These are phyloP conservation scores for Hapalemur alaotrensis DNA, from an alignment of 2,797 vertebrate genomes.

Conservation along the genomic window DNA sequence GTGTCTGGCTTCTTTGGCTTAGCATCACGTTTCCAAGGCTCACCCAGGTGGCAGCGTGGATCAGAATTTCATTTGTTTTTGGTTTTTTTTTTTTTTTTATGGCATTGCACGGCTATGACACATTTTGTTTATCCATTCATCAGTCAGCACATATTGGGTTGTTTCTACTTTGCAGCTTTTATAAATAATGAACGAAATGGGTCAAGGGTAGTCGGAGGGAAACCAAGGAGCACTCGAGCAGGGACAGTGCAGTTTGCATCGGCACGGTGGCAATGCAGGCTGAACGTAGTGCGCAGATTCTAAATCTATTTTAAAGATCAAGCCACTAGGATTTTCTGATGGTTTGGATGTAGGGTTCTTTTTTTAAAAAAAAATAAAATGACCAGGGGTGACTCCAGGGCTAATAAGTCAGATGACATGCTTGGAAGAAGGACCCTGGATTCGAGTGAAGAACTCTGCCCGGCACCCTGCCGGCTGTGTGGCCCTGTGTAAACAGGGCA, in stretches of 20 bases:
- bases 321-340: not conserved
- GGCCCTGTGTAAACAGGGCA: not conserved
- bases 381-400: not conserved
- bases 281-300: not conserved
- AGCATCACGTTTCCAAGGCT: not conserved
- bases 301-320: not conserved
- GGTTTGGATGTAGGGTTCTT: not conserved
- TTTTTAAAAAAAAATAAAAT: not conserved
- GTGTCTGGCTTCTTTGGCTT: not conserved
- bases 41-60: not conserved
- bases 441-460: not conserved
- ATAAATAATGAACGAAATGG: not conserved
- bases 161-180: not conserved
- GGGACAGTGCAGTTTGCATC: not conserved
- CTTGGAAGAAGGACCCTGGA: not conserved
- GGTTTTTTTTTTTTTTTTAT: no score
- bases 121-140: not conserved
- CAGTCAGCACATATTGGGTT: not conserved
- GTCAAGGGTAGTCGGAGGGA: not conserved
- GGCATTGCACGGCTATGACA: rapidly evolving
- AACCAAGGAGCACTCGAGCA: not conserved
- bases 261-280: no score
- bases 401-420: not conserved
- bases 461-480: rapidly evolving
- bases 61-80: not conserved